Evolutionary conservation across 2,888 invertebrate genomes (phyloP).

Genomic region (Sarcophaga variegata): DNA sequence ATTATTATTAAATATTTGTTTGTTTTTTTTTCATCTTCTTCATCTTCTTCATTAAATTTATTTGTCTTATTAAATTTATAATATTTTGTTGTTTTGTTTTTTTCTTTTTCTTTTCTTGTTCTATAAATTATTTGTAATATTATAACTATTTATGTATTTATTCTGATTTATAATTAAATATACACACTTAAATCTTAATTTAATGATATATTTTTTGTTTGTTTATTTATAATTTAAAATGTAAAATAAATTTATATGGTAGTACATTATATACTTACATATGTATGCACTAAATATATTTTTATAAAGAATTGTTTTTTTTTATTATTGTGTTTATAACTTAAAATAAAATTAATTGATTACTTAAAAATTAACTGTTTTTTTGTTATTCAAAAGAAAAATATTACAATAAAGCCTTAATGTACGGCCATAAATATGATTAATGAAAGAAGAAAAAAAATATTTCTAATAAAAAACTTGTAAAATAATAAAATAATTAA

Average conservation of each 20-base stretch:
- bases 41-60: neutral
- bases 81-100: constrained; percentile 43
- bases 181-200: constrained; percentile 64
- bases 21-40: constrained; percentile 33
- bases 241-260: neutral
- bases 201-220: constrained; percentile 51
- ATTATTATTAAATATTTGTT: constrained; percentile 42
- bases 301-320: no score
- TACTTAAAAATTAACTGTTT: constrained; percentile 39
- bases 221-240: neutral
- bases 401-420: constrained; percentile 50
- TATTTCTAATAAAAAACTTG: constrained; percentile 8
- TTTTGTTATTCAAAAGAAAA: neutral
- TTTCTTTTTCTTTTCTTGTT: constrained; percentile 6
- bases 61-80: constrained; percentile 49
- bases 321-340: constrained; percentile 9
- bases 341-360: constrained; percentile 47
- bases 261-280: neutral
- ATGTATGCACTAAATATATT: constrained; percentile 22
- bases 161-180: constrained; percentile 43
- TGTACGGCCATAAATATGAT: constrained; percentile 39
- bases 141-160: constrained; percentile 31
- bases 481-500: constrained; percentile 56
- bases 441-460: constrained; percentile 35
- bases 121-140: constrained; percentile 36